Conservation (phyloP, 2,888 invertebrate species). For the Pteria penguin region DNA sequence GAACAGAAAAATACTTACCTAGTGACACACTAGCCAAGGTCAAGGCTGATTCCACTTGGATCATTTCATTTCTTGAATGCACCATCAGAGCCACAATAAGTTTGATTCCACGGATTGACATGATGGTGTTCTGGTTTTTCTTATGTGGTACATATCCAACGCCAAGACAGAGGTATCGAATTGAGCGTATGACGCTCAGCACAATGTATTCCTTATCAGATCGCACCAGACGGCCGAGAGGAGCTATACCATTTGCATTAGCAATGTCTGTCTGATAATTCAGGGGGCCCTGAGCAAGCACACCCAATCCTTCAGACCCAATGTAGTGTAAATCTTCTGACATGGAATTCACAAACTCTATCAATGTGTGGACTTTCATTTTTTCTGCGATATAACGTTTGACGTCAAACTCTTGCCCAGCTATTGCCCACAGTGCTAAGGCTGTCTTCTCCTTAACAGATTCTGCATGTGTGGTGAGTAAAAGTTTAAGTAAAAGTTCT, state of each 20-base stretch:
- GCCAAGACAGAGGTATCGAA: constrained; percentile 76
- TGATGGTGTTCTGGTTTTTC: constrained; percentile 73
- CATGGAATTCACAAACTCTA: constrained; percentile 77
- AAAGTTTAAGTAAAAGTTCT: constrained; percentile 73
- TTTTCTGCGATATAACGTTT: constrained; percentile 74
- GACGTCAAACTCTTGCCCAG: constrained; percentile 73
- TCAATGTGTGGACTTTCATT: constrained; percentile 75
- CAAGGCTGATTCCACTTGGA: constrained; percentile 78
- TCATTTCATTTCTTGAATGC: constrained; percentile 73
- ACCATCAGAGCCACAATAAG: constrained; percentile 77
- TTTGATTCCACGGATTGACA: constrained; percentile 74
- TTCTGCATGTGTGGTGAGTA: constrained; percentile 69
- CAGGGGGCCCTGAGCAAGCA: constrained; percentile 76
- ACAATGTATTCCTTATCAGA: constrained; percentile 77
- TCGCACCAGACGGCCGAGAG: constrained; percentile 72
- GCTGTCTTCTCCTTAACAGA: constrained; percentile 75
- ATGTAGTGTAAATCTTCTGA: constrained; percentile 77
- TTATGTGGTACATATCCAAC: constrained; percentile 76
- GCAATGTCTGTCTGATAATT: constrained; percentile 74
- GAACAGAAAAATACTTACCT: constrained; percentile 61
- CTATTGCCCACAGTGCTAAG: constrained; percentile 77
- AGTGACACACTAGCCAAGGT: constrained; percentile 76
- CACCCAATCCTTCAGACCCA: constrained; percentile 78
- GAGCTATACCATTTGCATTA: constrained; percentile 73
- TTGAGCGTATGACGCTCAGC: constrained; percentile 74